phyloP scores from a whole-genome alignment of 2,113 vertebrate species.

The Protobothrops flavoviridis region DNA sequence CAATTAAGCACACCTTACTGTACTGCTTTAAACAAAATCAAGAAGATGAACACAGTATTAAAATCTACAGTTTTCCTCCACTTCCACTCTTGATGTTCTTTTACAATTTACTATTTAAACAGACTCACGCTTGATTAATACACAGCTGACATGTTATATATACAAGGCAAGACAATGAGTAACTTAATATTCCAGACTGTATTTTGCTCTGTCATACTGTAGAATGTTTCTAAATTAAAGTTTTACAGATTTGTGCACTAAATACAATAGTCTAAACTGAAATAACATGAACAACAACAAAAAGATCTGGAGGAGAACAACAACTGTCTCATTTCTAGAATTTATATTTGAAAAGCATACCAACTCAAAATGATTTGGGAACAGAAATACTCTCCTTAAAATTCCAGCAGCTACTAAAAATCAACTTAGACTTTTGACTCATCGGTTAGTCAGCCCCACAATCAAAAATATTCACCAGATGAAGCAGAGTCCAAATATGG shows the following conservation, averaged over 20 bases:
- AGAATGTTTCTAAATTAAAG: neutral
- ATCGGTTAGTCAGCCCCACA: constrained; percentile 8
- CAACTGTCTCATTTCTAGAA: neutral
- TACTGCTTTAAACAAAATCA: neutral
- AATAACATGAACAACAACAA: neutral
- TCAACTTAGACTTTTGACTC: neutral
- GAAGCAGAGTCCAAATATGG: neutral
- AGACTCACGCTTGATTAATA: neutral
- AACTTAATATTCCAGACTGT: neutral
- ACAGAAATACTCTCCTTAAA: neutral
- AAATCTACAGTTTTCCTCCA: neutral
- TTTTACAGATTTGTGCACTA: neutral
- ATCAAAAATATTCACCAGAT: constrained; percentile 27
- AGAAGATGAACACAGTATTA: neutral
- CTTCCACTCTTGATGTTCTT: neutral
- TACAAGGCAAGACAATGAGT: neutral
- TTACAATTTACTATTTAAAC: neutral
- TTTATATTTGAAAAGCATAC: neutral
- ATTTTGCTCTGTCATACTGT: neutral
- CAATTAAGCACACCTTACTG: neutral
- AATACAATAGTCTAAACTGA: neutral
- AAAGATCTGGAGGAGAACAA: neutral
- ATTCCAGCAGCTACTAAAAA: neutral
- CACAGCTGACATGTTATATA: neutral
- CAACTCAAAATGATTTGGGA: neutral